A percentile compares a stretch with the other conserved stretches of the same genome.
Evolutionary conservation across 1,140 invertebrate genomes (phyloP).

Genomic region (Zaprionus africanus): DNA sequence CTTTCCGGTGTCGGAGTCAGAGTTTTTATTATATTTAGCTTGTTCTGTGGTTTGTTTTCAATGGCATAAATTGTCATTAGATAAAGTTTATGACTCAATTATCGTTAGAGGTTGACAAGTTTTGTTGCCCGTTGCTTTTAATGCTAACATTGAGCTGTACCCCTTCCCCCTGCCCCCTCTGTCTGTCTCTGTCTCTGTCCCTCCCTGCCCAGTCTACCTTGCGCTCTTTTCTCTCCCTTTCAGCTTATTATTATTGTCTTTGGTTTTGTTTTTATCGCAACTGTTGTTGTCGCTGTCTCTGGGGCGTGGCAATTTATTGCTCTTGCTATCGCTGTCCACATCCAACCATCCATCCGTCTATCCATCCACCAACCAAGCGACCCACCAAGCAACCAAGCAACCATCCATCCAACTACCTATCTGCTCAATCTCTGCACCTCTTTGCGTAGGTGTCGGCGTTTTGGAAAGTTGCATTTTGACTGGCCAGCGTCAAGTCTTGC

Average conservation of each 20-base stretch:
- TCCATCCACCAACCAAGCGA: conserved; percentile 1
- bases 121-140: conserved; percentile 56
- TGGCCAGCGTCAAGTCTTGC: conserved; percentile 15
- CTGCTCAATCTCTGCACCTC: conserved; percentile 25
- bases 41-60: conserved; percentile 60
- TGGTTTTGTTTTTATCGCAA: conserved; percentile 2
- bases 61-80: conserved; percentile 80
- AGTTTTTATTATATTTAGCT: conserved; percentile 9
- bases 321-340: conserved; percentile 17
- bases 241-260: conserved; percentile 29
- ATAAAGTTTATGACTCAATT: conserved; percentile 83
- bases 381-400: not conserved
- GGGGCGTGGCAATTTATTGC: conserved; percentile 60
- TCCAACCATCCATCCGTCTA: conserved; percentile 21
- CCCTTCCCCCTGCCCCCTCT: not conserved
- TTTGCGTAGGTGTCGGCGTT: conserved; percentile 24
- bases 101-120: conserved; percentile 73
- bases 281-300: conserved; percentile 30
- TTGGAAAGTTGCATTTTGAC: conserved; percentile 59
- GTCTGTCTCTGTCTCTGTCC: not conserved
- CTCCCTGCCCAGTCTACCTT: not conserved
- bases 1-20: conserved; percentile 34
- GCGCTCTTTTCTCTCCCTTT: not conserved
- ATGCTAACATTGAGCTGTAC: conserved; percentile 63
- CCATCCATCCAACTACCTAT: conserved; percentile 13